A percentile compares a stretch with the other conserved stretches of the same genome.
phyloP scores from a whole-genome alignment of 2,888 invertebrate genomes.

The Adela reaumurella region DNA sequence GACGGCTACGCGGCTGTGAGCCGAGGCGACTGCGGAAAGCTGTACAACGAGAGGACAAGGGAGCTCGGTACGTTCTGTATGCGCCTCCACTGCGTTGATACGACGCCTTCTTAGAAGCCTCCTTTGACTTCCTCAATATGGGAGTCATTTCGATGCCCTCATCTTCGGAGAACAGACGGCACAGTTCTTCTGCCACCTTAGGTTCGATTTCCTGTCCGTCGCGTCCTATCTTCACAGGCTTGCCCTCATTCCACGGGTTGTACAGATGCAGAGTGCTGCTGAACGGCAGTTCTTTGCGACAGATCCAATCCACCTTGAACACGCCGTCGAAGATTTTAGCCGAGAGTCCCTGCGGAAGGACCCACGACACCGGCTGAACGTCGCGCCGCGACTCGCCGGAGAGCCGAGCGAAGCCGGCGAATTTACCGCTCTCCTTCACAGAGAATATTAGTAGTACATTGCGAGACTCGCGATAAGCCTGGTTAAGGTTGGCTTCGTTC shows the following conservation, averaged over 20 bases:
- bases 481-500: conserved; percentile 94
- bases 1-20: conserved; percentile 47
- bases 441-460: conserved; percentile 96
- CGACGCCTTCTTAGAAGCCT: conserved; percentile 65
- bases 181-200: conserved; percentile 89
- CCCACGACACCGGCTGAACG: conserved; percentile 89
- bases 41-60: conserved; percentile 35
- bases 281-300: conserved; percentile 90
- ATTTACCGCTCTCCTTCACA: conserved; percentile 96
- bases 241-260: conserved; percentile 98
- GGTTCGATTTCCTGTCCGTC: conserved; percentile 99
- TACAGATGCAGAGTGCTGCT: conserved; percentile 88
- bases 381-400: conserved; percentile 86
- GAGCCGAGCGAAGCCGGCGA: conserved; percentile 91
- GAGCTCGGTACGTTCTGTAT: conserved; percentile 47
- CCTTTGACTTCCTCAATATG: conserved; percentile 80
- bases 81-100: conserved; percentile 50
- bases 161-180: conserved; percentile 91
- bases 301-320: conserved; percentile 96
- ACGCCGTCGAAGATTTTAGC: conserved; percentile 93
- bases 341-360: conserved; percentile 87
- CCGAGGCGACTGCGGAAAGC: conserved; percentile 51
- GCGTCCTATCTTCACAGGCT: conserved; percentile 97
- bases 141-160: conserved; percentile 87
- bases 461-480: conserved; percentile 87